Conservation (phyloP, 2,888 invertebrate species). For the Galerucella nymphaeae region DNA sequence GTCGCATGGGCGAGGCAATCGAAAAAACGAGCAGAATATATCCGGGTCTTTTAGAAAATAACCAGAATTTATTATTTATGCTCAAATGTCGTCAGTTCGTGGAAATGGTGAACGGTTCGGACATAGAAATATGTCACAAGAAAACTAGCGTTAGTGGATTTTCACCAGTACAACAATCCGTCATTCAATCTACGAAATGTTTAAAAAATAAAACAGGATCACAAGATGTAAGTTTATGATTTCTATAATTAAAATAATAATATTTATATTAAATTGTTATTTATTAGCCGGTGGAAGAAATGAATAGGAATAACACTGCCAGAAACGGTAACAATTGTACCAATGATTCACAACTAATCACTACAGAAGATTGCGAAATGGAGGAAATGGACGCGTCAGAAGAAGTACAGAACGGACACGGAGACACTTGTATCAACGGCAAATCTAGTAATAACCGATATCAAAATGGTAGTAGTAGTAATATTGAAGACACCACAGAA, state of each 20-base stretch:
- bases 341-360: constrained; percentile 57
- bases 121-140: constrained; percentile 72
- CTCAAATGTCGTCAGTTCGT: constrained; percentile 98
- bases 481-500: constrained; percentile 53
- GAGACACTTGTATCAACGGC: constrained; percentile 52
- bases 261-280: background rate
- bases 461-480: constrained; percentile 68
- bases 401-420: constrained; percentile 60
- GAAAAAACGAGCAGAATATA: constrained; percentile 88
- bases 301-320: constrained; percentile 67
- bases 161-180: constrained; percentile 72
- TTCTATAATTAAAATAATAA: background rate
- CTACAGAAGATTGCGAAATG: constrained; percentile 65
- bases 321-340: constrained; percentile 64
- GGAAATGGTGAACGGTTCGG: constrained; percentile 94
- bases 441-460: constrained; percentile 66
- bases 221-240: constrained; percentile 42
- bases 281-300: constrained; percentile 64
- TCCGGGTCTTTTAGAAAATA: constrained; percentile 92
- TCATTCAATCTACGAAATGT: constrained; percentile 82
- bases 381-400: constrained; percentile 68
- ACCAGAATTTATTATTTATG: constrained; percentile 92
- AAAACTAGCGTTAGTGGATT: constrained; percentile 52
- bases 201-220: constrained; percentile 57
- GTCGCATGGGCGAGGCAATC: constrained; percentile 96